Evolutionary conservation across 1,140 invertebrate species (phyloP).

Genomic region (Drosophila watanabei): DNA sequence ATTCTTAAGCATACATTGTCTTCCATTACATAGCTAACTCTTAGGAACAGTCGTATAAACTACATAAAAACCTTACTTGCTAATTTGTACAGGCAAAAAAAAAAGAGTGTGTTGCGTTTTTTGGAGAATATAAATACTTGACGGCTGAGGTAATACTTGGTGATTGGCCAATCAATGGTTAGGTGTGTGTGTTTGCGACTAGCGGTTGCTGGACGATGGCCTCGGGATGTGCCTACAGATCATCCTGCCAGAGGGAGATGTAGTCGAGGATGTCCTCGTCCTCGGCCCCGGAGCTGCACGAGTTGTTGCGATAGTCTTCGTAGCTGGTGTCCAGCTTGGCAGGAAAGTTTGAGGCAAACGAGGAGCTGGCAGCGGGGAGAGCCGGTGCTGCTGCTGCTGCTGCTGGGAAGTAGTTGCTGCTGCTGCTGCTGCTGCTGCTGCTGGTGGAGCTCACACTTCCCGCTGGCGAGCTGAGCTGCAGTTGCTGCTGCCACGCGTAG

Average conservation of each 20-base stretch:
- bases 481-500: conserved; percentile 56
- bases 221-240: conserved; percentile 33
- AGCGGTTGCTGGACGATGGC: conserved; percentile 26
- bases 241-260: conserved; percentile 94
- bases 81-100: conserved; percentile 71
- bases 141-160: conserved; percentile 79
- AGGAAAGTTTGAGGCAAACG: neutral
- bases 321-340: conserved; percentile 60
- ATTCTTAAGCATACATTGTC: conserved; percentile 70
- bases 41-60: conserved; percentile 41
- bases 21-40: conserved; percentile 65
- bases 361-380: conserved; percentile 24
- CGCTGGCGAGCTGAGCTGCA: conserved; percentile 47
- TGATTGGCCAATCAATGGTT: conserved; percentile 65
- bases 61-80: conserved; percentile 63
- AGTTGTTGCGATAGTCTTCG: conserved; percentile 75
- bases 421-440: conserved; percentile 39
- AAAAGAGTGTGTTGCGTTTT: conserved; percentile 22
- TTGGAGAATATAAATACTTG: conserved; percentile 66
- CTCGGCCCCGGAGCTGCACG: conserved; percentile 87
- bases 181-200: conserved; percentile 50
- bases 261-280: conserved; percentile 96
- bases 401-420: conserved; percentile 21
- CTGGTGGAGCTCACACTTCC: conserved; percentile 55
- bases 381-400: conserved; percentile 18